A percentile compares a stretch with the other conserved stretches of the same genome.
Conservation (phyloP, 2,888 invertebrate genomes). For the Phyto melanocephala region DNA sequence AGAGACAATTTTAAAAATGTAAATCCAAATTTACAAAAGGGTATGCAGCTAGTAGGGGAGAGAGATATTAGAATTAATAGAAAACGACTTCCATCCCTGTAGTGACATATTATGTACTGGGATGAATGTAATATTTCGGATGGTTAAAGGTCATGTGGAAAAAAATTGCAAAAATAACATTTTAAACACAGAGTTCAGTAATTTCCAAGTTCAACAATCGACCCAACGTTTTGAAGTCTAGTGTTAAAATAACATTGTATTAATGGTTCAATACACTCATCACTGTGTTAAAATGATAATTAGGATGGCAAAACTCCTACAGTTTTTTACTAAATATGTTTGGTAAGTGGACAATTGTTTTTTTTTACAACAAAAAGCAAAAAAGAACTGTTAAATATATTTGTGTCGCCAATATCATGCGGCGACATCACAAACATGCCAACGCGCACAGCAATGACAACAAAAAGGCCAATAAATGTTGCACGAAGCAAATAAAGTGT, state of each 20-base stretch:
- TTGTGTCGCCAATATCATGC: conserved; percentile 59
- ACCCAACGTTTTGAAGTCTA: too few species aligned
- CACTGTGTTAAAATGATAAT: background rate
- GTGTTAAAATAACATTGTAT: background rate
- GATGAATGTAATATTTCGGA: too few species aligned
- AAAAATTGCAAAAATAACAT: too few species aligned
- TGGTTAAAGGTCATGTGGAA: too few species aligned
- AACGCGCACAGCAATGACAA: background rate
- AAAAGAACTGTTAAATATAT: conserved; percentile 7
- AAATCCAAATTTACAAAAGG: too few species aligned
- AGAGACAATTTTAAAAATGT: too few species aligned
- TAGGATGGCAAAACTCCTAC: conserved; percentile 15
- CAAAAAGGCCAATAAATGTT: conserved; percentile 10
- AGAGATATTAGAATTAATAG: too few species aligned
- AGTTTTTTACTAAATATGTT: conserved; percentile 3
- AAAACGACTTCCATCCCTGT: too few species aligned
- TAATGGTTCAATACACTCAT: background rate
- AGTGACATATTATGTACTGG: too few species aligned
- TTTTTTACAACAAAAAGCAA: background rate
- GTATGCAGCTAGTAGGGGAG: too few species aligned
- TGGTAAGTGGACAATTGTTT: conserved; percentile 9
- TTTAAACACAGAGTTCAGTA: too few species aligned
- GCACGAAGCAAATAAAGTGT: conserved; percentile 15
- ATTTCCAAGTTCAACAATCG: too few species aligned
- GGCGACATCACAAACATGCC: conserved; percentile 45